These are phyloP conservation scores for Brachionus koreanus DNA, from an alignment of 1,140 invertebrate species.

Conservation along the genomic window DNA sequence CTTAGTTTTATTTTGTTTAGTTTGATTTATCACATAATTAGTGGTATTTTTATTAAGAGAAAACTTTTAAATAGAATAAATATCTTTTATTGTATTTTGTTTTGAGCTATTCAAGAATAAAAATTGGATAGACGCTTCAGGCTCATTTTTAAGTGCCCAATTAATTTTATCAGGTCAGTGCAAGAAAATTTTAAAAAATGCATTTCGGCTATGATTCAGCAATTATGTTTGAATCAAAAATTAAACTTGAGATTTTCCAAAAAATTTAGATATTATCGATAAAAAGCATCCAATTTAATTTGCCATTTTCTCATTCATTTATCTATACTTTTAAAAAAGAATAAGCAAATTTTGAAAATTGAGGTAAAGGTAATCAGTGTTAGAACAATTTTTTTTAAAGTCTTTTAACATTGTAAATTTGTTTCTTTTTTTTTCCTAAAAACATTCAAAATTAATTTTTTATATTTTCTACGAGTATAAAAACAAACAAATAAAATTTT, in stretches of 20 bases:
- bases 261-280: too few species aligned
- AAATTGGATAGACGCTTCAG: background rate
- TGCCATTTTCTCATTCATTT: too few species aligned
- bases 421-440: too few species aligned
- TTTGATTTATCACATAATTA: background rate
- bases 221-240: background rate
- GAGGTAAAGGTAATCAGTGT: too few species aligned
- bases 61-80: background rate
- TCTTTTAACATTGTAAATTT: too few species aligned
- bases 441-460: too few species aligned
- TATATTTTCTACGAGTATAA: too few species aligned
- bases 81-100: background rate
- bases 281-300: too few species aligned
- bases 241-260: background rate
- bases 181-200: background rate
- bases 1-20: background rate
- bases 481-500: too few species aligned
- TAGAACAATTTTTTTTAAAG: too few species aligned
- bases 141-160: background rate
- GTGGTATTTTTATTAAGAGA: background rate
- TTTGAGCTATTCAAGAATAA: background rate
- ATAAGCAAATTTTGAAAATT: too few species aligned
- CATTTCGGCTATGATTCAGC: background rate
- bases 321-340: too few species aligned
- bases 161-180: background rate